These are phyloP conservation scores for Hydrotaea diabolus DNA, from an alignment of 2,888 invertebrate genomes.

Conservation along the genomic window DNA sequence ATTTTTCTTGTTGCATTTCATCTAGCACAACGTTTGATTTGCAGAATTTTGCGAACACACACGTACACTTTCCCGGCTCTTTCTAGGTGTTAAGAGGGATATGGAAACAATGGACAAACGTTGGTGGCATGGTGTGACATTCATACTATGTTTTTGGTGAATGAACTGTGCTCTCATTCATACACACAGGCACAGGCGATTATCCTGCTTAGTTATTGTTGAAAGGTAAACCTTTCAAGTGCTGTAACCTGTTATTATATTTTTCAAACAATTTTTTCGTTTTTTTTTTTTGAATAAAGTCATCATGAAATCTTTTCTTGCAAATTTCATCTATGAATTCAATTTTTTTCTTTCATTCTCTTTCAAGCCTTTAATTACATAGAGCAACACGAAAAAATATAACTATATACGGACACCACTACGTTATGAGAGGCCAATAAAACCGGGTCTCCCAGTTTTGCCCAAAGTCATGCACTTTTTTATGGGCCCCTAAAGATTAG, in stretches of 20 bases:
- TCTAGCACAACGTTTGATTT: neutral
- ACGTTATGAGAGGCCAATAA: too few species aligned
- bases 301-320: too few species aligned
- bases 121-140: conserved; percentile 50
- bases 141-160: conserved; percentile 27
- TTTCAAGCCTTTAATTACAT: too few species aligned
- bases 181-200: neutral
- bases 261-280: too few species aligned
- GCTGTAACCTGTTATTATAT: conserved; percentile 1
- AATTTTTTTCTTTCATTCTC: too few species aligned
- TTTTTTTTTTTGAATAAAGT: neutral
- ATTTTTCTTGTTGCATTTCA: neutral
- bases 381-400: too few species aligned
- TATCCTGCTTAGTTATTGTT: conserved; percentile 17
- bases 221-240: conserved; percentile 22
- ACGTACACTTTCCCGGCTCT: conserved; percentile 39
- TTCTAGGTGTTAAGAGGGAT: conserved; percentile 48
- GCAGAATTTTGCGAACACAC: neutral
- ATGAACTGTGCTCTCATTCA: neutral
- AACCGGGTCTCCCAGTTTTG: too few species aligned
- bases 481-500: too few species aligned
- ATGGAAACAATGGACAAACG: neutral
- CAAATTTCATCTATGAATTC: too few species aligned
- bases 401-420: too few species aligned
- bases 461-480: too few species aligned